Evolutionary conservation across 2,888 invertebrate species (phyloP), one percentile per base, ranked within the genome.

Genomic region (Cephus nigrinus): DNA sequence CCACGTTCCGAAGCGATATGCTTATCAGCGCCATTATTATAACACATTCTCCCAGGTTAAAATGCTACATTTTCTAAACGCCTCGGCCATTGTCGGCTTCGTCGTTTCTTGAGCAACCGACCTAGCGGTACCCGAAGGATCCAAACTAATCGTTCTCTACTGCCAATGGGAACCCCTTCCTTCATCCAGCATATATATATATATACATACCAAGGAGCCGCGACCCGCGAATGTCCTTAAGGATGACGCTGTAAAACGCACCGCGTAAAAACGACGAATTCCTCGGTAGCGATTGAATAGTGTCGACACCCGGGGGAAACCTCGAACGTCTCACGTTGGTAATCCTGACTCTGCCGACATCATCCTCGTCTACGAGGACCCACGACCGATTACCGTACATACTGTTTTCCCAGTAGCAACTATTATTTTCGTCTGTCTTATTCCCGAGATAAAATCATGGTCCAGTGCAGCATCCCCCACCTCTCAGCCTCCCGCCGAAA

Each of bases 281-380:
- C 77, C 77, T 74, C 40, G 68, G 75, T 69, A 77, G 74, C 77
- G 71, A 77, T 77, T 77, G 77, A 74, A 77, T 77, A 75, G 36
- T 69, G 77, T 74, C 77, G 77, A 74, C 33, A 55, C 55, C 55
- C 55, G 23, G 15, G 23, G 55, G 55, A 55, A 55, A 55, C 23
- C 55, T 23, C 55, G 55, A 55, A 23, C 55, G 9, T 55, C 55
- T 55, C 9, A 55, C 15, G 55, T 55, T 23, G 55, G 55, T 55
- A 55, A 55, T 55, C 55, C 23, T 55, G 55, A 55, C 55, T 55
- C 55, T 23, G 23, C 23, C 55, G 55, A 55, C 55, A 55, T 55
- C 55, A 23, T 55, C 23, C 55, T 55, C 23, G 23, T 23, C 55
- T 55, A 55, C 23, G 55, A 55, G 55, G 55, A 55, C 23, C 2